These are phyloP conservation scores for Enteromius anoplus DNA, from an alignment of 2,797 vertebrate species.

Conservation along the genomic window DNA sequence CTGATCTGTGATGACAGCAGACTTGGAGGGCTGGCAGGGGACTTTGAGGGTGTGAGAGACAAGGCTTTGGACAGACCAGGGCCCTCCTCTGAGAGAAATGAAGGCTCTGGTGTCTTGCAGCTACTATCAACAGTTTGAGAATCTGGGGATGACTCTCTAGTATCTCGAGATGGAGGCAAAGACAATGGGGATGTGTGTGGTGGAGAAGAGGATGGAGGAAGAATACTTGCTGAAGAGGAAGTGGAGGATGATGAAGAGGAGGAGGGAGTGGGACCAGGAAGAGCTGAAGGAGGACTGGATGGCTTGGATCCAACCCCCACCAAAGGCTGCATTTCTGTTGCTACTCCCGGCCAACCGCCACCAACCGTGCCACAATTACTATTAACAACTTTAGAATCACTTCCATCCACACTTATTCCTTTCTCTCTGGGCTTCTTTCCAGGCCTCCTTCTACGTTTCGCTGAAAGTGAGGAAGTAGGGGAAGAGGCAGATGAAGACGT, in stretches of 20 bases:
- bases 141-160: conserved; percentile 86
- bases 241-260: conserved; percentile 80
- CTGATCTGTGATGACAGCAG: conserved; percentile 64
- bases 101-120: conserved; percentile 89
- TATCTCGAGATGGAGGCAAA: conserved; percentile 73
- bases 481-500: conserved; percentile 82
- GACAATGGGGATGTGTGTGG: conserved; percentile 81
- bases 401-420: conserved; percentile 27
- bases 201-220: conserved; percentile 78
- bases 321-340: conserved; percentile 67
- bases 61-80: conserved; percentile 67
- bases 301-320: conserved; percentile 67
- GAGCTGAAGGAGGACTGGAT: conserved; percentile 71
- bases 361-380: conserved; percentile 62
- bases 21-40: conserved; percentile 67
- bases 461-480: conserved; percentile 73
- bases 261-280: conserved; percentile 72
- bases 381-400: conserved; percentile 59
- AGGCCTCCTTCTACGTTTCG: conserved; percentile 77
- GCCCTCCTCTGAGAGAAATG: conserved; percentile 82
- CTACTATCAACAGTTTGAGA: conserved; percentile 94
- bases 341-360: conserved; percentile 64
- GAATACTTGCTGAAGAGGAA: conserved; percentile 76
- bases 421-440: conserved; percentile 77
- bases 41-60: conserved; percentile 53